Evolutionary conservation across 2,113 vertebrate species (phyloP).

Genomic region (Tauraco erythrolophus): DNA sequence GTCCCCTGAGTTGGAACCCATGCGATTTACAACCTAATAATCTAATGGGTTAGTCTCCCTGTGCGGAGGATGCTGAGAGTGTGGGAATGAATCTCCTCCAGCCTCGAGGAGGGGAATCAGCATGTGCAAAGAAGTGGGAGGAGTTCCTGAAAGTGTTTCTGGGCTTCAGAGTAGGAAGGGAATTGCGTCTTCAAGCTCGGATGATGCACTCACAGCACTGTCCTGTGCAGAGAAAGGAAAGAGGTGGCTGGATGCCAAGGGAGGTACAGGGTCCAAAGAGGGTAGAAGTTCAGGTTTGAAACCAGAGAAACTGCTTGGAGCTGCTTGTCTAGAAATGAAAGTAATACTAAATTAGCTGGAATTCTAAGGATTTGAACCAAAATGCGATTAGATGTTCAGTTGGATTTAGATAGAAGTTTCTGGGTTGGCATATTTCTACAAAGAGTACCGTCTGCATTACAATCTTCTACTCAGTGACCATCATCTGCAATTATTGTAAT

Average conservation of each 20-base stretch:
- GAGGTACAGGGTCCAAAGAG: neutral
- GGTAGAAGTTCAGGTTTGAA: neutral
- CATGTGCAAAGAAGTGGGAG: neutral
- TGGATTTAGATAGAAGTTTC: neutral
- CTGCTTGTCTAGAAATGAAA: neutral
- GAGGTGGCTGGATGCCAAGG: fast-evolving
- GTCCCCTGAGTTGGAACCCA: neutral
- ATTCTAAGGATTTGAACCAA: neutral
- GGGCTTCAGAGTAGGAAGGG: neutral
- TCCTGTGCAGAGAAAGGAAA: neutral
- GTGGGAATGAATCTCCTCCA: neutral
- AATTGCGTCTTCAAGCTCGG: neutral
- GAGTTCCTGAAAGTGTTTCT: neutral
- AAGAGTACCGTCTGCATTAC: neutral
- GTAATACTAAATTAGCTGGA: neutral
- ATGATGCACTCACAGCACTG: fast-evolving
- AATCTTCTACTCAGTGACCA: neutral
- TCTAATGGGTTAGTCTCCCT: neutral
- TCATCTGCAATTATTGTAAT: fast-evolving
- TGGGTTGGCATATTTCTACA: neutral
- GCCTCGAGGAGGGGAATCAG: neutral
- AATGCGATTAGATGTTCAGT: neutral
- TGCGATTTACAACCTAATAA: neutral
- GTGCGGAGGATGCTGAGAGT: neutral
- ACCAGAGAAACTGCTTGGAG: neutral